Evolutionary conservation across 2,888 invertebrate species (phyloP), one percentile per base, ranked within the genome.

Genomic region (Pristionchus exspectatus): DNA sequence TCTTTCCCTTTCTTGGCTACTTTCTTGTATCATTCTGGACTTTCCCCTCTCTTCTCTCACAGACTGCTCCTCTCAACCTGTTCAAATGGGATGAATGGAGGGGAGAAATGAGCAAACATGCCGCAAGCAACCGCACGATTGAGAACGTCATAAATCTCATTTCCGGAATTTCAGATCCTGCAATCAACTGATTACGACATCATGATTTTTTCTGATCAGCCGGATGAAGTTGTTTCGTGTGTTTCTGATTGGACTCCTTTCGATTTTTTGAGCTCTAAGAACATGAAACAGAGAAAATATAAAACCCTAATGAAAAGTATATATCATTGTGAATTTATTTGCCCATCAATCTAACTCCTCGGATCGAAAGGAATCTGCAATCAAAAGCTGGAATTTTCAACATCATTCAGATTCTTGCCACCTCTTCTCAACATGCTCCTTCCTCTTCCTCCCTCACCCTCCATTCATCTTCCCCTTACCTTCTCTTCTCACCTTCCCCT

Each of bases 21-120:
- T 81, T 74, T 54, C 81, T 81, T 81, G 81, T 81, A 81, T 81
- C 81, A 81, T 27, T 33, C 81, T 81, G 81, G 81, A 81, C 81
- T 81, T 81, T 81, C 81, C 50, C 81, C 81, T 27, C 81, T 27
- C 77, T 77, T 21, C 38, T 59, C 18, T 59, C 59, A 18, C 59
- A 21, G 16, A 3, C 24, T n/a, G 24, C 63, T 10, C 81, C 21
- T 12, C 69, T 72, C 74, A 81, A 81, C 81, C 81, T 81, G 81
- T 81, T 81, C 81, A 81, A 54, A 50, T 33, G 33, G n/a, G 72
- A 33, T 33, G 72, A 30, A 72, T 72, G 30, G 10, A 9, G 33
- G 72, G 33, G 18, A 12, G n/a, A 33, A 33, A 72, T 72, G 16
- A 33, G n/a, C 30, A 72, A 33, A 72, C 30, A 72, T 72, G 72